Evolutionary conservation across 2,888 invertebrate genomes (phyloP).

Genomic region (Apamea crenata): DNA sequence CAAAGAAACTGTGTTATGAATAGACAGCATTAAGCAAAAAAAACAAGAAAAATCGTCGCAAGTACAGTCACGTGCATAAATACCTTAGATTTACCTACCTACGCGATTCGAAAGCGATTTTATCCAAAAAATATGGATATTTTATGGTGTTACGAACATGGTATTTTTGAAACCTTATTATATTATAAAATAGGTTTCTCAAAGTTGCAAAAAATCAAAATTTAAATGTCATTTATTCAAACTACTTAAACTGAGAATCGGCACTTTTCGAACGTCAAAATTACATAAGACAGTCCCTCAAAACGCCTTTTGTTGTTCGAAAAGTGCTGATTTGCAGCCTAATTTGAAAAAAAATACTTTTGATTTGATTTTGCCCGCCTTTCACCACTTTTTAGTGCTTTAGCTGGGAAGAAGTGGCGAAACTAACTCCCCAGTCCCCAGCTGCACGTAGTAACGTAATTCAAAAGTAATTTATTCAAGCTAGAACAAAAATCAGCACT

Average conservation of each 20-base stretch:
- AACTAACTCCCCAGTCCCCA: background rate
- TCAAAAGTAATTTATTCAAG: background rate
- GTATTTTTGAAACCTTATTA: background rate
- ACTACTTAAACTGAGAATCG: background rate
- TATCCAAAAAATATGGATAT: background rate
- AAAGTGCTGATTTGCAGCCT: too few species aligned
- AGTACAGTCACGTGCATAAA: slow-evolving; percentile 27
- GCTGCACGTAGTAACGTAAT: too few species aligned
- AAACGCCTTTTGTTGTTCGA: background rate
- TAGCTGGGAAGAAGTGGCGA: background rate
- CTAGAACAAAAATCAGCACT: background rate
- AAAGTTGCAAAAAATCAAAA: background rate
- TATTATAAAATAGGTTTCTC: background rate
- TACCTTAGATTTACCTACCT: background rate
- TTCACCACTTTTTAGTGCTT: too few species aligned
- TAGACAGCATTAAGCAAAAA: slow-evolving; percentile 55
- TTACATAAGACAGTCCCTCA: background rate
- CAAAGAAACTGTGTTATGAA: slow-evolving; percentile 44
- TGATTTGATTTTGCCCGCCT: background rate
- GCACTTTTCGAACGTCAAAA: background rate
- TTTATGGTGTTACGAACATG: background rate
- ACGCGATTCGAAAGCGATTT: background rate
- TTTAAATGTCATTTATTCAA: background rate
- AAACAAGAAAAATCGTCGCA: slow-evolving; percentile 26
- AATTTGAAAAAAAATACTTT: too few species aligned